Conservation (phyloP, 2,113 vertebrate species). For the Lanius ludovicianus region DNA sequence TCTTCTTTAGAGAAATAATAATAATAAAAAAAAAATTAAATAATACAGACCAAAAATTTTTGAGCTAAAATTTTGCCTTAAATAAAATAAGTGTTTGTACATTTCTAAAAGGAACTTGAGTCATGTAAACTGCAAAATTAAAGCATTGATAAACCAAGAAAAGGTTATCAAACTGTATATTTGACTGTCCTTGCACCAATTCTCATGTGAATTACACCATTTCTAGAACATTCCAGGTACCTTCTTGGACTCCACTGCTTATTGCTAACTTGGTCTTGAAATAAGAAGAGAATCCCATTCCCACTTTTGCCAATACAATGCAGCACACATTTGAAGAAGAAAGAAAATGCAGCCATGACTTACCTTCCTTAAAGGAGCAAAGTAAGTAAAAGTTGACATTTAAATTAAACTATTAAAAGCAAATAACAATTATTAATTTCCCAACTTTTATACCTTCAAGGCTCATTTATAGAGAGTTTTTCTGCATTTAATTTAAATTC, state of each 20-base stretch:
- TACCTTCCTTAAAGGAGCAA: conserved; percentile 15
- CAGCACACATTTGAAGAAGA: background rate
- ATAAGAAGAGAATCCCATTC: background rate
- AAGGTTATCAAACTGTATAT: background rate
- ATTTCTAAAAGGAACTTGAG: background rate
- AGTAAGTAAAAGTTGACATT: conserved; percentile 59
- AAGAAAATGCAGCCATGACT: background rate
- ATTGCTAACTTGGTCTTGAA: background rate
- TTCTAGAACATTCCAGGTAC: background rate
- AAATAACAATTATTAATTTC: conserved; percentile 47
- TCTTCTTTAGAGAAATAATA: background rate
- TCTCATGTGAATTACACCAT: background rate
- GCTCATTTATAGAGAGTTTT: conserved; percentile 28
- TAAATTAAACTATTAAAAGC: conserved; percentile 39
- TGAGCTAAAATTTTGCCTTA: background rate
- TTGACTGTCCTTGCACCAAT: background rate
- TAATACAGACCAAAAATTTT: background rate
- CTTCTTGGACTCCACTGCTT: background rate
- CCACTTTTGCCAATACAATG: background rate
- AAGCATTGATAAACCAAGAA: background rate
- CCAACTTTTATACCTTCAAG: background rate
- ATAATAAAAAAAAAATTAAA: background rate
- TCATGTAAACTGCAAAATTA: background rate
- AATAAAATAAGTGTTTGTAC: background rate
- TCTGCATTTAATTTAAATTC: conserved; percentile 71